Evolutionary conservation across 2,113 vertebrate genomes (phyloP), one percentile per base, ranked within the genome.

Genomic region (Aegotheles bennettii): DNA sequence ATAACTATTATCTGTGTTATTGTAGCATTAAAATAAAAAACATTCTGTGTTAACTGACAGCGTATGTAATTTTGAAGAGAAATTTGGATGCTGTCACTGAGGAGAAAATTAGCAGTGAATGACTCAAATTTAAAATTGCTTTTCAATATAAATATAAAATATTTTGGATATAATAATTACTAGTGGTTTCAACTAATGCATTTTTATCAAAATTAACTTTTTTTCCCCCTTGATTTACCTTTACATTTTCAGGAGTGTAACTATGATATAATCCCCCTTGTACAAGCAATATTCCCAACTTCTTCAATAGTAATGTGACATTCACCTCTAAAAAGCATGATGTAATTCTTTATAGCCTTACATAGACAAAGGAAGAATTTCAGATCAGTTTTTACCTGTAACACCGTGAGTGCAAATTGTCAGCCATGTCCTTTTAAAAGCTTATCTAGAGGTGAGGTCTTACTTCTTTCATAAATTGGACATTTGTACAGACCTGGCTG

Each of bases 1-100:
- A 78, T 81, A 90, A 83, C 64, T 43, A 47, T 68, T n/a, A 86
- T 87, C 84, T 61, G 38, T 70, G 70, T 77, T 90, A 93, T 50
- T 83, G 47, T 75, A 87, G 15, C 40, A 82, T 74, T 87, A 71
- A 92, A 95, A 95, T 80, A 79, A 87, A 94, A 96, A 84, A 26
- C 24, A 60, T 63, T 77, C 21, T 56, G 20, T 86, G 57, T 50
- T 73, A 92, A 67, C 35, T 17, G 21, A 28, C 20, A 5, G n/a
- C 13, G 7, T 61, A 53, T 20, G 36, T 73, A 74, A 92, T 94
- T 94, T 87, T 84, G 56, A 89, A 93, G 64, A 70, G 88, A 70
- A 84, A 95, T 81, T 85, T 93, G 35, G 47, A 16, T 59, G 17
- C 74, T 78, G 36, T 92, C 73, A 42, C 42, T 29, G 51, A 70